A percentile compares a stretch with the other conserved stretches of the same genome.
Evolutionary conservation across 2,113 vertebrate genomes (phyloP).

Genomic region (Ciconia boyciana): DNA sequence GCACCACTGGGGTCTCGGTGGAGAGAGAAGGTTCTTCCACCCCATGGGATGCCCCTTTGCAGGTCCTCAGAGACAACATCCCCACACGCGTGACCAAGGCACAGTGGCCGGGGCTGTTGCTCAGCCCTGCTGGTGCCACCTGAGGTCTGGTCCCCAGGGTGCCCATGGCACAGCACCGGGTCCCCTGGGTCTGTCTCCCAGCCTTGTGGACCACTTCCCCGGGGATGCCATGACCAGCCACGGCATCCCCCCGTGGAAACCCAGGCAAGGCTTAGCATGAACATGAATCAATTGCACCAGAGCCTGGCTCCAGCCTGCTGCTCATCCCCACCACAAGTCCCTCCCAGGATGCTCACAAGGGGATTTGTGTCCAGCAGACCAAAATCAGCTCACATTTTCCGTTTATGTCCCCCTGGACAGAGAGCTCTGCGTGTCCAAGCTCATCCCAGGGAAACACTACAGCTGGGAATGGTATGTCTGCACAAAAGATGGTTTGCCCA

Average conservation of each 20-base stretch:
- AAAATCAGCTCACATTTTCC: neutral
- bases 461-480: neutral
- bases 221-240: rapidly evolving
- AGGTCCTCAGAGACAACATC: neutral
- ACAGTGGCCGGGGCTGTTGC: rapidly evolving
- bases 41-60: neutral
- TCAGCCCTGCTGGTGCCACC: neutral
- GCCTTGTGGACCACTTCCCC: neutral
- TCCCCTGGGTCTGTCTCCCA: neutral
- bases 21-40: neutral
- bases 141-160: neutral
- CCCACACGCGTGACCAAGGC: no score
- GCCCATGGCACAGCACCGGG: rapidly evolving
- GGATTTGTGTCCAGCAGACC: neutral
- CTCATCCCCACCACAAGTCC: neutral
- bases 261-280: neutral
- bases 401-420: neutral
- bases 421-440: neutral
- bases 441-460: neutral
- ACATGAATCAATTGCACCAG: neutral
- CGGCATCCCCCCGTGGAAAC: neutral
- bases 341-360: neutral
- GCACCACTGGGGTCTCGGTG: neutral
- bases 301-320: neutral
- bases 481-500: neutral